Conservation (phyloP, 2,113 vertebrate genomes). For the Coturnix japonica region DNA sequence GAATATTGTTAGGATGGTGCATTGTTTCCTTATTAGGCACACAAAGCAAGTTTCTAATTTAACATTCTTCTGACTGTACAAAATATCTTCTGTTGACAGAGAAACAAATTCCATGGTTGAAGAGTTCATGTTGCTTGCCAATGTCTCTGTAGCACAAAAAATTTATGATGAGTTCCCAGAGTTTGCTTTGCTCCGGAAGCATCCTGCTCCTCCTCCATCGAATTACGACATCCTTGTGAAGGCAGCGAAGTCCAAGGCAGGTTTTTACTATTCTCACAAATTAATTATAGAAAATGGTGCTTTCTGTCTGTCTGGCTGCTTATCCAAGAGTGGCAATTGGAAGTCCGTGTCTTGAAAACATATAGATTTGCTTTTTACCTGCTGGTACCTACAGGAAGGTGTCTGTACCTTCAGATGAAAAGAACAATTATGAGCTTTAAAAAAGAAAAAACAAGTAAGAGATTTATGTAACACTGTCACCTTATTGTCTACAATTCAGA, state of each 20-base stretch:
- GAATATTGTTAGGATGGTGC: background rate
- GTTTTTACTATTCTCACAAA: background rate
- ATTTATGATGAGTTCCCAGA: slow-evolving; percentile 96
- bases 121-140: slow-evolving; percentile 99
- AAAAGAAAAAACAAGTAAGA: background rate
- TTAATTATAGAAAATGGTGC: background rate
- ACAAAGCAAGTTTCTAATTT: background rate
- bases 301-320: background rate
- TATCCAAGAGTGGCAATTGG: background rate
- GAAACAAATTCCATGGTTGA: slow-evolving; percentile 99
- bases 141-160: slow-evolving; percentile 97
- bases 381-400: background rate
- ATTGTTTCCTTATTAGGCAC: background rate
- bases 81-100: slow-evolving; percentile 74
- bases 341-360: background rate
- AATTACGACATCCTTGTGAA: slow-evolving; percentile 96
- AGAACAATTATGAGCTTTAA: background rate
- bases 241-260: slow-evolving; percentile 90
- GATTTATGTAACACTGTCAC: background rate
- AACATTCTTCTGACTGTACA: slow-evolving; percentile 11
- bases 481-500: background rate
- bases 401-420: background rate
- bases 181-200: slow-evolving; percentile 93
- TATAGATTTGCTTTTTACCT: background rate
- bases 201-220: slow-evolving; percentile 94